Base-by-base conservation (phyloP, 2,888 invertebrate genomes). In the Aspidiotus destructor region DNA sequence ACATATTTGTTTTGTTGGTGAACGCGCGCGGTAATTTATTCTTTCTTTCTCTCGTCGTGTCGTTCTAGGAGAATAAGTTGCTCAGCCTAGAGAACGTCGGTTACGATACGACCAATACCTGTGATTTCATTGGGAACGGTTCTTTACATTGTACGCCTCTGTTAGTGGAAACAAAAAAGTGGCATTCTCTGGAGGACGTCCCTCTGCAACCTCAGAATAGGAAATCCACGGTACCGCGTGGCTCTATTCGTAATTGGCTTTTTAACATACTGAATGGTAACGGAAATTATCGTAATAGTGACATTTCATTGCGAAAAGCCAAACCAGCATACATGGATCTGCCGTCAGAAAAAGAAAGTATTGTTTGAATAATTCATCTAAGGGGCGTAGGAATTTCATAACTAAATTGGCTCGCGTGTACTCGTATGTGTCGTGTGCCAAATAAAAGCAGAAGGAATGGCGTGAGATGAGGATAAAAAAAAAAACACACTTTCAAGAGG, bases 131-230 rank as follows among this genome's bases (percentile, higher is more conserved):
- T 11, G 73, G 73, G 1, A 75, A 75, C 55, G 74, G 74, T 2
- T 70, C 73, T 2, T 70, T 75, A 28, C 74, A 74, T 13, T 72
- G 72, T 54, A 79, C 80, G 71, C 82, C 82, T 68, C 78, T 82
- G 48, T 77, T 83, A 41, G 78, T 70, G 9, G 70, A 70, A 41
- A 69, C 83, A 73, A 88, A 88, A 78, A 83, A 87, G 75, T 91
- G 90, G 86, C 85, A 85, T 74, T 90, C 90, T 60, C 80, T 89
- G 64, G 90, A 91, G 78, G 84, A 85, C 72, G 82, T 89, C 60
- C 71, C 72, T 6, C 70, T 71, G 40, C 73, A 72, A 69, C 73
- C 72, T 0, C 71, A 82, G 53, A 80, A 79, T 73, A 86, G 86
- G 76, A 82, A 84, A 75, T 81, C 83, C 65, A 77, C 81, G 41